These are phyloP conservation scores for Tetranychus piercei DNA, from an alignment of 2,888 invertebrate genomes.

Conservation along the genomic window DNA sequence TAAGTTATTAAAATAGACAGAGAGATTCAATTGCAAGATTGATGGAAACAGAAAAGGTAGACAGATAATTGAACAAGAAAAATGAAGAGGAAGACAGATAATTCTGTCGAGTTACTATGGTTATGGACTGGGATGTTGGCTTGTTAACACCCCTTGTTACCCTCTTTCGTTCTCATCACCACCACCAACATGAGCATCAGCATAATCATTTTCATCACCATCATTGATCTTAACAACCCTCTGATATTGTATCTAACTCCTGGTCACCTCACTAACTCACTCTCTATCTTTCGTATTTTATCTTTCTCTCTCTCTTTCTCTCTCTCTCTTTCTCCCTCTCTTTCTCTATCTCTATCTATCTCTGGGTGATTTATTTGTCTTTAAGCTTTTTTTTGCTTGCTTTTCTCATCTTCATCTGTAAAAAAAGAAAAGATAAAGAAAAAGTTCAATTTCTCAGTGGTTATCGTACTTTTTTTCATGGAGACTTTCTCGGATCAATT, in stretches of 20 bases:
- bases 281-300: constrained; percentile 2
- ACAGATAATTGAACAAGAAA: too few species aligned
- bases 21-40: too few species aligned
- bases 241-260: not conserved
- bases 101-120: too few species aligned
- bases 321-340: constrained; percentile 6
- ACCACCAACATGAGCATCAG: not conserved
- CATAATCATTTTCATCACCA: not conserved
- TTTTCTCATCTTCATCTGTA: not conserved
- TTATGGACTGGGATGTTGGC: too few species aligned
- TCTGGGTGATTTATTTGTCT: not conserved
- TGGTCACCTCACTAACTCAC: constrained; percentile 5
- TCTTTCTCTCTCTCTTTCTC: constrained; percentile 3
- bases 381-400: not conserved
- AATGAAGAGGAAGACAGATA: too few species aligned
- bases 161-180: not conserved
- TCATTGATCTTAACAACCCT: not conserved
- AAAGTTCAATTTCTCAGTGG: not conserved
- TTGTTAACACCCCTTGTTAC: not conserved
- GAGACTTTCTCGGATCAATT: not conserved
- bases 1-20: too few species aligned
- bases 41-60: too few species aligned
- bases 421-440: not conserved
- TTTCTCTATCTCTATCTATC: not conserved
- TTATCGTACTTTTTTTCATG: not conserved